phyloP scores from a whole-genome alignment of 2,113 vertebrate species.

The Excalfactoria chinensis region DNA sequence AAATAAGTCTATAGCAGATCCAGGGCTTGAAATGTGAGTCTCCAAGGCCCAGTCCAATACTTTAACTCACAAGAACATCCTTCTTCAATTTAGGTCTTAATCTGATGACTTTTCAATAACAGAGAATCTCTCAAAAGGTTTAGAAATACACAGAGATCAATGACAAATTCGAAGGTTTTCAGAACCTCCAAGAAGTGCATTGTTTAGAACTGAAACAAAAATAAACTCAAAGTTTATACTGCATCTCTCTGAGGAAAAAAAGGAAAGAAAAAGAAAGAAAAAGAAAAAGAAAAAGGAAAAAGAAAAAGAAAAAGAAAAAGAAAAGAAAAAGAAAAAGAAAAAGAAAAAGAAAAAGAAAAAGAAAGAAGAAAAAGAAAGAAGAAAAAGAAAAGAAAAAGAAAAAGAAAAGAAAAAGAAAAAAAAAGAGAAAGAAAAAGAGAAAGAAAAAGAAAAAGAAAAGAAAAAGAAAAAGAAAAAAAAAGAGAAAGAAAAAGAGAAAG shows the following conservation, averaged over 20 bases:
- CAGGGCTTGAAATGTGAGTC: constrained; percentile 30
- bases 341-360: neutral
- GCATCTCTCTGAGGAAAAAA: neutral
- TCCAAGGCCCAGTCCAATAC: neutral
- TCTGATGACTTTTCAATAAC: constrained; percentile 16
- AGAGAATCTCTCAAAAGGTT: neutral
- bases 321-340: neutral
- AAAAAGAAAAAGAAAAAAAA: neutral
- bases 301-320: neutral
- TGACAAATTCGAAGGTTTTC: neutral
- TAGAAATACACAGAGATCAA: neutral
- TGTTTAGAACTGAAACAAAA: neutral
- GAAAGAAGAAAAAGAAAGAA: neutral
- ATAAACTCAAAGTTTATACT: neutral
- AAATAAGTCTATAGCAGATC: neutral
- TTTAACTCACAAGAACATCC: constrained; percentile 16
- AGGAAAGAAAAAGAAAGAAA: neutral
- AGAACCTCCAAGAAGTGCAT: neutral
- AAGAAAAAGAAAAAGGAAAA: too few relatives aligned
- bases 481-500: too few relatives aligned
- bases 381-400: neutral
- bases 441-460: too few relatives aligned
- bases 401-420: neutral
- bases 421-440: too few relatives aligned
- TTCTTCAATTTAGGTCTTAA: constrained; percentile 34